Evolutionary conservation across 2,888 invertebrate species (phyloP).

Genomic region (Herminia tarsipennalis): DNA sequence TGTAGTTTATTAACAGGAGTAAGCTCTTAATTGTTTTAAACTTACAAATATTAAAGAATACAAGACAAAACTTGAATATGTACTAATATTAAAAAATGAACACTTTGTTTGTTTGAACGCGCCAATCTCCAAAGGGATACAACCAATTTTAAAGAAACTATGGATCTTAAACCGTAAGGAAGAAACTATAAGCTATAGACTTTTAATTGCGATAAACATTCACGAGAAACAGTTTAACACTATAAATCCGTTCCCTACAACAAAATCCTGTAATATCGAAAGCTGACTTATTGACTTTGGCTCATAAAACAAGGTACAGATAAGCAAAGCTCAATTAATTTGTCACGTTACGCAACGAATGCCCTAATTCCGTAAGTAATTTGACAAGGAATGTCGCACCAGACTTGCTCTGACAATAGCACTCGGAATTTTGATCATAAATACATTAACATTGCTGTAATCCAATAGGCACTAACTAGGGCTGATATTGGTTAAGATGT

Average conservation of each 20-base stretch:
- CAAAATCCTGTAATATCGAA: conserved; percentile 25
- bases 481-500: no score
- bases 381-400: conserved; percentile 49
- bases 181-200: no score
- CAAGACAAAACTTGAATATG: no score
- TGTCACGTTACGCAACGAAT: conserved; percentile 51
- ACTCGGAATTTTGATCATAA: conserved; percentile 42
- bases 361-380: conserved; percentile 41
- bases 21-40: no score
- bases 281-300: conserved; percentile 23
- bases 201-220: neutral
- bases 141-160: no score
- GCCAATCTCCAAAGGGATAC: no score
- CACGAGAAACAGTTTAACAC: neutral
- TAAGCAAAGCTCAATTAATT: conserved; percentile 48
- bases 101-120: no score
- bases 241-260: neutral
- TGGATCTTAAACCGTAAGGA: no score
- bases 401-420: conserved; percentile 42
- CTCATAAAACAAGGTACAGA: conserved; percentile 23
- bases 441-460: conserved; percentile 12
- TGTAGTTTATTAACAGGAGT: no score
- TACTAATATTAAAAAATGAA: no score
- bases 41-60: no score
- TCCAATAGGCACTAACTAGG: neutral